Evolutionary conservation across 2,113 vertebrate species (phyloP).

Genomic region (Aspidoscelis tigris): DNA sequence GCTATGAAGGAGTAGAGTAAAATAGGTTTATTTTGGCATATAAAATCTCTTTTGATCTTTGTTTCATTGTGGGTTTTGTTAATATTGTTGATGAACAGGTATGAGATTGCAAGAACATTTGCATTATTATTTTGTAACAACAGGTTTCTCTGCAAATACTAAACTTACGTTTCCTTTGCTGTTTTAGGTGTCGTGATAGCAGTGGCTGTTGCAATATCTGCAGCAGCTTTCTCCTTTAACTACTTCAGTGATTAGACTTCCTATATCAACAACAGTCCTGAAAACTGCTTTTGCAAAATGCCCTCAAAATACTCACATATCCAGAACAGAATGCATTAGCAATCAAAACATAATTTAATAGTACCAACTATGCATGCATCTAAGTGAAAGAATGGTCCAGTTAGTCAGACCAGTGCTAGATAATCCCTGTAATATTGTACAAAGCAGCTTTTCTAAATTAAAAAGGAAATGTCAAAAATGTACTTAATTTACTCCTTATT

Average conservation of each 20-base stretch:
- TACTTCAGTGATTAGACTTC: conserved; percentile 78
- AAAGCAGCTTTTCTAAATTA: conserved; percentile 24
- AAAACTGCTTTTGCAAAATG: conserved; percentile 16
- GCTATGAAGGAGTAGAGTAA: background rate
- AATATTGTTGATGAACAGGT: background rate
- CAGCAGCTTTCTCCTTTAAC: conserved; percentile 74
- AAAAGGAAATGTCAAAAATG: conserved; percentile 32
- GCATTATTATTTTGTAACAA: conserved; percentile 26
- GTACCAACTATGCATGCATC: conserved; percentile 41
- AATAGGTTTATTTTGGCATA: background rate
- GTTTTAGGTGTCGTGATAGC: conserved; percentile 74
- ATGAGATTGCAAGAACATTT: background rate
- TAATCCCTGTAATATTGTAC: conserved; percentile 33
- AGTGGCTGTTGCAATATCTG: conserved; percentile 71
- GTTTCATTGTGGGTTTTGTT: background rate
- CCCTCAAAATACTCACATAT: conserved; percentile 32
- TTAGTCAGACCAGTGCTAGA: conserved; percentile 25
- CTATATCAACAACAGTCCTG: conserved; percentile 41
- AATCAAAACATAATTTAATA: conserved; percentile 46
- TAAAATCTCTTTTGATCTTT: background rate
- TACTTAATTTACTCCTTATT: background rate
- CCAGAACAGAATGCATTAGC: conserved; percentile 31
- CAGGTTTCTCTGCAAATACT: conserved; percentile 34
- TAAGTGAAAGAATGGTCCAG: conserved; percentile 29
- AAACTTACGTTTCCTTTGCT: conserved; percentile 56